Evolutionary conservation across 2,797 vertebrate genomes (phyloP).

Genomic region (Botia kubotai): DNA sequence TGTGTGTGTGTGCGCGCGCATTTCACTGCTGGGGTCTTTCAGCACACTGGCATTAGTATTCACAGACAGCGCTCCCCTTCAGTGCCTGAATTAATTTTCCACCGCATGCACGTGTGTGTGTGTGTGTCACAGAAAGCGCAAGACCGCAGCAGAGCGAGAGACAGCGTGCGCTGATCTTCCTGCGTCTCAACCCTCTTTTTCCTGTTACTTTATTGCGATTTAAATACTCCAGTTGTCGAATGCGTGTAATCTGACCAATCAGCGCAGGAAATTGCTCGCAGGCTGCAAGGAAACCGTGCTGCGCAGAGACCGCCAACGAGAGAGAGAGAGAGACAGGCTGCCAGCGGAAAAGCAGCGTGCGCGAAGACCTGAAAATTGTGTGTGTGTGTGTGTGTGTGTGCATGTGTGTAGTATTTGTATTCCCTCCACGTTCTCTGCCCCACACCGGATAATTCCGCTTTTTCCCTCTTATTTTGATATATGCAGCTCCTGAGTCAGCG

Average conservation of each 20-base stretch:
- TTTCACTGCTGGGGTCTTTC: constrained; percentile 52
- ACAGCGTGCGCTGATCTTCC: constrained; percentile 32
- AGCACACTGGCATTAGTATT: constrained; percentile 64
- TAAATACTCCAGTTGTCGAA: constrained; percentile 48
- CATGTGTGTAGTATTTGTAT: constrained; percentile 50
- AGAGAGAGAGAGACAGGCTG: constrained; percentile 23
- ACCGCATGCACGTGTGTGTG: constrained; percentile 47
- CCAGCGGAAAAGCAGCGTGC: constrained; percentile 20
- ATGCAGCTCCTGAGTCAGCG: constrained; percentile 65
- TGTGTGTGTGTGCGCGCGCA: constrained; percentile 28
- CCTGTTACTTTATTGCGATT: constrained; percentile 49
- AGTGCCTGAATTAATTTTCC: constrained; percentile 62
- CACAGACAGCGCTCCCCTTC: constrained; percentile 57
- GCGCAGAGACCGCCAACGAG: constrained; percentile 14
- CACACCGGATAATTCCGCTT: constrained; percentile 55
- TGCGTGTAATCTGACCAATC: constrained; percentile 52
- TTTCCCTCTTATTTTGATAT: constrained; percentile 63
- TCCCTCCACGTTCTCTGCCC: constrained; percentile 53
- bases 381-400: neutral
- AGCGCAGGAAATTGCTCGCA: constrained; percentile 49
- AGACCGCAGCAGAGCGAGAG: constrained; percentile 41
- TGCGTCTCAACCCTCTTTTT: constrained; percentile 39
- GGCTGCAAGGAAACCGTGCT: constrained; percentile 22
- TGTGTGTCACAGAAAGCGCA: constrained; percentile 37
- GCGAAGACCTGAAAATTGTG: constrained; percentile 23